Evolutionary conservation across 2,888 invertebrate species (phyloP), one percentile per base, ranked within the genome.

Genomic region (Panzeria rudis): DNA sequence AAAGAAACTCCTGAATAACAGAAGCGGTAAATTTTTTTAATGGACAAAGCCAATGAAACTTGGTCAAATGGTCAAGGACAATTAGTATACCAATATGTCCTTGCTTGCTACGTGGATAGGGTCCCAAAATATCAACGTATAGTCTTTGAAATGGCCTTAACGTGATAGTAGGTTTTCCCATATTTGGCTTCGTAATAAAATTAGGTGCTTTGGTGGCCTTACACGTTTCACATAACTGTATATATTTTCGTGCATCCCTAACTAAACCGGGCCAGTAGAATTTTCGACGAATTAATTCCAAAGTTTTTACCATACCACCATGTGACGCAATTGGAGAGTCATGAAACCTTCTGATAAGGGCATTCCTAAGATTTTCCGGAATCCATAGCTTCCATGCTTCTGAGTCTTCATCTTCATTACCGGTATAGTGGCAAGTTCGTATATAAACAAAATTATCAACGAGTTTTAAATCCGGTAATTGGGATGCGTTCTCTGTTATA

Each of bases 81-180:
- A 59, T 35, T 9, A 59, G 17, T 5, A 59, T 7, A 11, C 35
- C 59, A 11, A 59, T 35, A 59, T 59, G 13, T 25, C 84, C 86
- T 6, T 5, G 8, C 9, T 78, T 82, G 0, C 86, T 83, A 0
- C 86, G 47, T 0, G 87, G 86, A 35, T 87, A 87, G 0, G 87
- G 86, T 8, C 86, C 78, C 13, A 84, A 32, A 0, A 77, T n/a
- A 23, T 83, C 82, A 6, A 62, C 13, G 29, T 76, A 52, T 13
- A 64, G 15, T 15, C 75, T 15, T 15, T 54, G 64, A 52, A 76
- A 64, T 23, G 64, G 64, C 25, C 64, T 9, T 17, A 15, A 9
- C 0, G 62, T 20, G 7, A 29, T 23, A 7, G 23, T 23, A 1
- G 11, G 23, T 8, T 38, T 64, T 32, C 64, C 64, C 35, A 56